These are phyloP conservation scores for Microctenopoma stevenorrisi DNA, from an alignment of 2,797 vertebrate species.

Conservation along the genomic window DNA sequence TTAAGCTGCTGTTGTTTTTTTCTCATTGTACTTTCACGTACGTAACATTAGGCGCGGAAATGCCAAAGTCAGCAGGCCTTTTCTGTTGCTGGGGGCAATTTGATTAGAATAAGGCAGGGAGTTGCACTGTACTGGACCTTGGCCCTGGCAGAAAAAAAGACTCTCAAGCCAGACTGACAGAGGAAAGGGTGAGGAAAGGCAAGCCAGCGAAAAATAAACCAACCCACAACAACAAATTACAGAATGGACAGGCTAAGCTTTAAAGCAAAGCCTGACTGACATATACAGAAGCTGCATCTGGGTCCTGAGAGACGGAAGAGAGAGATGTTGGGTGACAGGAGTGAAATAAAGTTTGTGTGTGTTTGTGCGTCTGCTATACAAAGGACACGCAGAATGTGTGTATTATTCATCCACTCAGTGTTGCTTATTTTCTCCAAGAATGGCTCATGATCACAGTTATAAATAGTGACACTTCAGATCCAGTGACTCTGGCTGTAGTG, in stretches of 20 bases:
- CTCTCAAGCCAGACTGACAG: slow-evolving; percentile 48
- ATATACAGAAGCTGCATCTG: slow-evolving; percentile 17
- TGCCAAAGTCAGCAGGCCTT: slow-evolving; percentile 52
- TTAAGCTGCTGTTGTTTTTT: slow-evolving; percentile 56
- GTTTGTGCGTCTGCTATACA: slow-evolving; percentile 1
- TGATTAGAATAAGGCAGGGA: slow-evolving; percentile 58
- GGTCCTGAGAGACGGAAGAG: slow-evolving; percentile 20
- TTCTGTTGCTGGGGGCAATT: slow-evolving; percentile 51
- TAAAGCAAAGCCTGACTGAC: slow-evolving; percentile 67
- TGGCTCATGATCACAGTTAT: slow-evolving; percentile 19
- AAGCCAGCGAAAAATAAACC: slow-evolving; percentile 54
- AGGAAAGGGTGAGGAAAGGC: slow-evolving; percentile 24
- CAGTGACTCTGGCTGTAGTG: slow-evolving; percentile 1
- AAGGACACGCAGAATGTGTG: slow-evolving; percentile 17
- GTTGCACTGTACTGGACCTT: slow-evolving; percentile 35
- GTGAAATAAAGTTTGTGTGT: slow-evolving; percentile 20
- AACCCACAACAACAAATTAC: slow-evolving; percentile 56
- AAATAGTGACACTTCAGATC: slow-evolving; percentile 8
- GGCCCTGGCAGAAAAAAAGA: slow-evolving; percentile 37
- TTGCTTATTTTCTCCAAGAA: slow-evolving; percentile 12
- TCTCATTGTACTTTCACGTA: slow-evolving; percentile 41
- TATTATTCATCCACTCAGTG: slow-evolving; percentile 22
- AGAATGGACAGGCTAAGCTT: slow-evolving; percentile 56
- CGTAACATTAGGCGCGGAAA: slow-evolving; percentile 47
- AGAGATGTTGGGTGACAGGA: slow-evolving; percentile 36